Evolutionary conservation across 2,888 invertebrate species (phyloP), one percentile per base, ranked within the genome.

Genomic region (Trissonchulus latispiculum): DNA sequence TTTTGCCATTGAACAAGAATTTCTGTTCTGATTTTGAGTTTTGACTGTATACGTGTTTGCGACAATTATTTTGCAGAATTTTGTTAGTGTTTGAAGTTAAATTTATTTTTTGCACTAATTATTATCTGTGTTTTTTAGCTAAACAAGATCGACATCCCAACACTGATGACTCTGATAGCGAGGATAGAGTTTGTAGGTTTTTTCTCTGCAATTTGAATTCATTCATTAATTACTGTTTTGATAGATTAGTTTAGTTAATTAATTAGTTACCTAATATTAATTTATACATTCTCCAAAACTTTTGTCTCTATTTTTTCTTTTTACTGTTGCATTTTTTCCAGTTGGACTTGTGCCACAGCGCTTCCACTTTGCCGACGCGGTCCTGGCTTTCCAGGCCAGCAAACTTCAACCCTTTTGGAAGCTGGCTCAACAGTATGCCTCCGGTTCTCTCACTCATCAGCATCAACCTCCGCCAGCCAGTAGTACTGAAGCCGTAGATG

Each of bases 321-420:
- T 2, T 29, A n/a, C 32, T 2, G n/a, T 68, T 72, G 36, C n/a
- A 28, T 70, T 31, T 29, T 33, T 72, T 75, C 1, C 70, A 75
- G 76, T 64, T 23, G 32, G 31, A 0, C 73, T 74, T 73, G 86
- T 87, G 32, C 91, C 91, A 0, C 87, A 88, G 76, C 88, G 89
- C 76, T 89, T 92, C 1, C 84, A 89, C 74, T 93, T 91, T 81
- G 88, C 91, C 71, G 91, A 93, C 81, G 90, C 90, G 80, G 85
- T 92, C 37, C 90, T 90, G 76, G 89, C 90, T 73, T 87, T 90
- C 75, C 87, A 93, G 61, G 88, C 89, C 0, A 89, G 89, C 73
- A 88, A 90, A 76, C 88, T 96, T 81, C 92, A 93, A 37, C 93
- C 95, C 83, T 88, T 99, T 79, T 97, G 95, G 95, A 91, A 93